phyloP scores from a whole-genome alignment of 2,888 invertebrate species.

The Drosophila dives region DNA sequence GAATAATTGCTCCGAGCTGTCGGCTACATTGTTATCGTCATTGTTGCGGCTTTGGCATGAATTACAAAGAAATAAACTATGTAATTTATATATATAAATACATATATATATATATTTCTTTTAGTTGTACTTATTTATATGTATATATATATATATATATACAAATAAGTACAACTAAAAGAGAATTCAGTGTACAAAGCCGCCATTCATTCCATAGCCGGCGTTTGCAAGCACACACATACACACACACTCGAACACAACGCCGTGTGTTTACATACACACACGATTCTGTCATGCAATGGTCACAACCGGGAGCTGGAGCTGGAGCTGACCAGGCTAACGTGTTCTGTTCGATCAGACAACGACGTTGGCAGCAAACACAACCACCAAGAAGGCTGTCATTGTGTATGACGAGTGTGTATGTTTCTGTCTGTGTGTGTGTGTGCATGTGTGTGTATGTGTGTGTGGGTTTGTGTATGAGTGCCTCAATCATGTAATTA shows the following conservation, averaged over 20 bases:
- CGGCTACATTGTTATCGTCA: conserved; percentile 59
- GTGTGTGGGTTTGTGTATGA: conserved; percentile 47
- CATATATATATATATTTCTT: not conserved
- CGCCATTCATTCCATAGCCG: conserved; percentile 73
- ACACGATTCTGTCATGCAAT: conserved; percentile 68
- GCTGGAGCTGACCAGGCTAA: conserved; percentile 60
- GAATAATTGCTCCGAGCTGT: conserved; percentile 75
- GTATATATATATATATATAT: not conserved
- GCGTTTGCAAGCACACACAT: conserved; percentile 54
- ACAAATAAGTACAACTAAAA: conserved; percentile 53
- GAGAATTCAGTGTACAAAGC: conserved; percentile 64
- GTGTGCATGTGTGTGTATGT: conserved; percentile 47
- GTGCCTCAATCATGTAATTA: conserved; percentile 85
- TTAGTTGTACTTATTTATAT: not conserved
- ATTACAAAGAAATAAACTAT: conserved; percentile 53
- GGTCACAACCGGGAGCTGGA: conserved; percentile 46
- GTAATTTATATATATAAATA: not conserved
- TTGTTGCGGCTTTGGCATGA: conserved; percentile 64
- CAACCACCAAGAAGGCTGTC: conserved; percentile 49
- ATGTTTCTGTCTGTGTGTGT: conserved; percentile 38
- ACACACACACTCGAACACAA: conserved; percentile 27
- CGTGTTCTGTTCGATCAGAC: conserved; percentile 77
- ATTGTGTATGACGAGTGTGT: conserved; percentile 44
- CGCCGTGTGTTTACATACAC: conserved; percentile 22
- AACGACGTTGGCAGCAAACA: conserved; percentile 50